Evolutionary conservation across 2,113 vertebrate genomes (phyloP), one percentile per base, ranked within the genome.

Genomic region (Apaloderma vittatum): DNA sequence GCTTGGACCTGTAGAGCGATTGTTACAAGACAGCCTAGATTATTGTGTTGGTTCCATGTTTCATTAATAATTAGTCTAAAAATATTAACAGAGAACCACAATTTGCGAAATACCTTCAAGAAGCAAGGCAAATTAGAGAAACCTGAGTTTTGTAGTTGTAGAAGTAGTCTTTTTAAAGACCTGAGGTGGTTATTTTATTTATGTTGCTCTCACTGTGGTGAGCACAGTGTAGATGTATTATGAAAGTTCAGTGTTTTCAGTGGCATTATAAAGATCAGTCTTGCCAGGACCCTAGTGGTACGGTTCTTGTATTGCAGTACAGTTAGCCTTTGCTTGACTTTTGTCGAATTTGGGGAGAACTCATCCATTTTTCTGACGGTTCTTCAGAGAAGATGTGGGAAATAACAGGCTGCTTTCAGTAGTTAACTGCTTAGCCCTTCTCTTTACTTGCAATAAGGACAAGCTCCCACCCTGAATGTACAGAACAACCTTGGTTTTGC

Each of bases 401-500:
- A 71, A 23, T 14, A 17, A 49, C 6, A 40, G 22, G 18, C 36
- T 49, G 8, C 22, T 40, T 81, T 66, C 46, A 30, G 17, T 9
- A 45, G 19, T 55, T 52, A 58, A 11, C 5, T 66, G 6, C 23
- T 75, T 80, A 78, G 20, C 2, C 24, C 22, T 40, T 88, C 30
- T 46, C 4, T 80, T 68, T 89, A 11, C 11, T 30, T 68, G 37
- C 27, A 46, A 4, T 5, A 11, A 57, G 27, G 14, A 6, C 12
- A 61, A 45, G 7, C 12, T 78, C 16, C 4, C 22, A n/a, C 23
- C 9, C n/a, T 61, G 26, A 81, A 37, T 14, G 17, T 34, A 37
- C 12, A 3, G 11, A 45, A 55, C 3, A 30, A 6, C 2, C 2
- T 17, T 2, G 4, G 15, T 54, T 83, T 23, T 75, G 12, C 14